These are phyloP conservation scores for Anolis carolinensis DNA, from an alignment of 2,113 vertebrate genomes.

Conservation along the genomic window DNA sequence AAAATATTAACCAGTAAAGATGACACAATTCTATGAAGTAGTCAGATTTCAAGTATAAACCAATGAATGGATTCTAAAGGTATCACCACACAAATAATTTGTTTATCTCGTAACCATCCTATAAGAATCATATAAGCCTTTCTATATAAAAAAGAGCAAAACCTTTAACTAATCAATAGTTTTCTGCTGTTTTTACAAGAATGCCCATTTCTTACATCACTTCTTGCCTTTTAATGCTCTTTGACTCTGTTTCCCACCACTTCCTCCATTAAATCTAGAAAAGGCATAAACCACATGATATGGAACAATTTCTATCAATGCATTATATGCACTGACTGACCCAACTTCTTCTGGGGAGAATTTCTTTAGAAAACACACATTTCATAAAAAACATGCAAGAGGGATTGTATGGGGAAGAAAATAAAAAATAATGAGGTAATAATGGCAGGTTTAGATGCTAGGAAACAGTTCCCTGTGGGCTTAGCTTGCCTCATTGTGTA, in stretches of 20 bases:
- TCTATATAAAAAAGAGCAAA: not conserved
- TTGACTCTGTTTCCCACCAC: not conserved
- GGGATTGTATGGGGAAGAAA: slow-evolving; percentile 56
- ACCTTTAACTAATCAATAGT: not conserved
- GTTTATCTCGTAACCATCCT: not conserved
- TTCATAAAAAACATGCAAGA: slow-evolving; percentile 18
- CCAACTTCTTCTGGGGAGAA: not conserved
- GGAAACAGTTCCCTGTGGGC: slow-evolving; percentile 27
- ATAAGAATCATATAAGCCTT: not conserved
- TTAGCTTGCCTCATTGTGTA: slow-evolving; percentile 52
- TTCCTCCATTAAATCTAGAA: not conserved
- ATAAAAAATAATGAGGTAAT: slow-evolving; percentile 72
- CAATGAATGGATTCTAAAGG: not conserved
- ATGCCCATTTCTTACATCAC: too few relatives aligned
- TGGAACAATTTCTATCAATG: not conserved
- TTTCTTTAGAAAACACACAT: slow-evolving; percentile 19
- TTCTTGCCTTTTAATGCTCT: not conserved
- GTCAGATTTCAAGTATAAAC: not conserved
- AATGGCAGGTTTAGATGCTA: slow-evolving; percentile 16
- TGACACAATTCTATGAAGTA: slow-evolving; percentile 33
- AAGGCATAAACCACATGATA: not conserved
- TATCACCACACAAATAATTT: not conserved
- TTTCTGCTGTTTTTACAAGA: not conserved
- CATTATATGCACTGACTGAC: not conserved
- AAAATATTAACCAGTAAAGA: slow-evolving; percentile 36